Conservation (phyloP, 2,888 invertebrate species). For the Catocala sponsa region DNA sequence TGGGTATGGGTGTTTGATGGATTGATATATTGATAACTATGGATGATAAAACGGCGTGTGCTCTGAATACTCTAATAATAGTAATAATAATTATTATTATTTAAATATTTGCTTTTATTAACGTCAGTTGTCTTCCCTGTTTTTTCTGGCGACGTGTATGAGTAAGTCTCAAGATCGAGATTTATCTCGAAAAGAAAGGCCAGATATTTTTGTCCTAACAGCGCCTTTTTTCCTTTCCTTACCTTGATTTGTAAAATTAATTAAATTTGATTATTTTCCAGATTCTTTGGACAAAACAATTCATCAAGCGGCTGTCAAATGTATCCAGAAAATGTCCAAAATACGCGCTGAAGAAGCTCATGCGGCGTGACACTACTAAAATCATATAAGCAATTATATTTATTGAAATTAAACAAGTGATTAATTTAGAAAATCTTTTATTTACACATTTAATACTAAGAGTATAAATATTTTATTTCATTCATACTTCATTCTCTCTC, state of each 20-base stretch:
- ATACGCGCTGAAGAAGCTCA: constrained; percentile 68
- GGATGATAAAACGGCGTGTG: too few species aligned
- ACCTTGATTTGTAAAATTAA: background rate
- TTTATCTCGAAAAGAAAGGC: too few species aligned
- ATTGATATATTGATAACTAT: too few species aligned
- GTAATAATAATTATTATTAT: too few species aligned
- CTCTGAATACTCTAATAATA: too few species aligned
- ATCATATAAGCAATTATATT: constrained; percentile 5
- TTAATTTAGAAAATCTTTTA: constrained; percentile 70
- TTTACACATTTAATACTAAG: constrained; percentile 80
- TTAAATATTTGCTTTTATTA: too few species aligned
- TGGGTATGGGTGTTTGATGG: too few species aligned
- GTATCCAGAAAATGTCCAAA: constrained; percentile 87
- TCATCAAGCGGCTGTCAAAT: constrained; percentile 93
- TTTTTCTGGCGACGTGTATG: too few species aligned
- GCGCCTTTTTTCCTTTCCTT: too few species aligned
- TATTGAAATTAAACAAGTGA: constrained; percentile 42
- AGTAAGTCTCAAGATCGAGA: too few species aligned
- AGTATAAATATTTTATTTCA: constrained; percentile 70
- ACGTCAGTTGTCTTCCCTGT: too few species aligned
- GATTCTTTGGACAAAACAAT: constrained; percentile 93
- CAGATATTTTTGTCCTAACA: too few species aligned
- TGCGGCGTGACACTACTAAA: constrained; percentile 58
- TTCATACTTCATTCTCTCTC: constrained; percentile 38
- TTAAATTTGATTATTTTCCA: constrained; percentile 64